A percentile compares a stretch with the other conserved stretches of the same genome.
These are phyloP conservation scores for Mantis religiosa DNA, from an alignment of 2,888 invertebrate species.

Conservation along the genomic window DNA sequence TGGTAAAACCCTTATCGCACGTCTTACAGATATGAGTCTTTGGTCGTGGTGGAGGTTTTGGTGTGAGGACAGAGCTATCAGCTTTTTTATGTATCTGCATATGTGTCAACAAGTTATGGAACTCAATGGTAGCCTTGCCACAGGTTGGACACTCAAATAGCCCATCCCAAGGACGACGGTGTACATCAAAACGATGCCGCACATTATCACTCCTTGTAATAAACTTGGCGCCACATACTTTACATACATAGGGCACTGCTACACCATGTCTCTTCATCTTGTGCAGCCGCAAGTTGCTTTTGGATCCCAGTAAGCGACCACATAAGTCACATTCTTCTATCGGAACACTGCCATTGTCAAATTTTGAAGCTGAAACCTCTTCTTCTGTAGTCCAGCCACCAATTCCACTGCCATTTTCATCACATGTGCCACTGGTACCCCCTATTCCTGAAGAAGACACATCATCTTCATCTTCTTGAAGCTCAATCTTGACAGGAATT, in stretches of 20 bases:
- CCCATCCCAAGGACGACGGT: constrained; percentile 6
- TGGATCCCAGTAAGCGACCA: constrained; percentile 9
- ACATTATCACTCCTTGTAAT: constrained; percentile 5
- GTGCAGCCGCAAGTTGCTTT: constrained; percentile 19
- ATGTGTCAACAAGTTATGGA: constrained; percentile 18
- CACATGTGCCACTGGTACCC: not conserved
- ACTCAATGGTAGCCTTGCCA: constrained; percentile 4
- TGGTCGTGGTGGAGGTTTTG: constrained; percentile 27
- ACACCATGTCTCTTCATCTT: constrained; percentile 18
- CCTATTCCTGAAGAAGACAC: not conserved
- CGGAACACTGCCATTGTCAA: not conserved
- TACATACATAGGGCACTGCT: constrained; percentile 6
- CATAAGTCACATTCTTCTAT: constrained; percentile 20
- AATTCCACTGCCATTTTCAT: not conserved
- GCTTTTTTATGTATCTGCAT: constrained; percentile 9
- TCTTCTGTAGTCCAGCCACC: not conserved
- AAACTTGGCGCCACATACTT: constrained; percentile 1
- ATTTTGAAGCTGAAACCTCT: not conserved
- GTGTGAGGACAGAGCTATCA: not conserved
- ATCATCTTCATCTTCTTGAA: not conserved
- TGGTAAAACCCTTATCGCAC: constrained; percentile 31
- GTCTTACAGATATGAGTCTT: constrained; percentile 30
- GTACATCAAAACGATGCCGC: constrained; percentile 7
- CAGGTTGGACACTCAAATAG: constrained; percentile 20
- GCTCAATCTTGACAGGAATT: constrained; percentile 3